Evolutionary conservation across 2,888 invertebrate genomes (phyloP).

Genomic region (Brachylomia viminalis): DNA sequence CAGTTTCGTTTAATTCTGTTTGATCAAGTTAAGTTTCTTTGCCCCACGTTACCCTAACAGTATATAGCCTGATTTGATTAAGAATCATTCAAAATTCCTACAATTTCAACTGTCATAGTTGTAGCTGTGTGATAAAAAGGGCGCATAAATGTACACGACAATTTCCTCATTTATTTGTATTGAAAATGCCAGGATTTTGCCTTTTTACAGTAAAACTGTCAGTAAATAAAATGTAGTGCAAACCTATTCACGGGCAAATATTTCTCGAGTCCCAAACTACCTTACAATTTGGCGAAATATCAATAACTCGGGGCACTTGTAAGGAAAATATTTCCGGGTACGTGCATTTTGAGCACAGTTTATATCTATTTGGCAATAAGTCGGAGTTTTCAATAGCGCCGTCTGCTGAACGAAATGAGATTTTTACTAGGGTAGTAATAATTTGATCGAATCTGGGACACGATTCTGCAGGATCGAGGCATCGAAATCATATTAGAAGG

Average conservation of each 20-base stretch:
- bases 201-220: conserved; percentile 36
- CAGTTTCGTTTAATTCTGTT: not conserved
- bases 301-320: conserved; percentile 67
- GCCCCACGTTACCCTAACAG: fast-evolving
- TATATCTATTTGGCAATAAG: conserved; percentile 79
- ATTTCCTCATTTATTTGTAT: conserved; percentile 12
- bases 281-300: conserved; percentile 67
- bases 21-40: not conserved
- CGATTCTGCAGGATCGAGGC: conserved; percentile 60
- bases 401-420: conserved; percentile 76
- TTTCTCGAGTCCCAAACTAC: conserved; percentile 50
- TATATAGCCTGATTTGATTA: not conserved
- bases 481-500: conserved; percentile 70
- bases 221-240: conserved; percentile 38
- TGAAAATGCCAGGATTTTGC: conserved; percentile 22
- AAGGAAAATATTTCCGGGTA: conserved; percentile 69
- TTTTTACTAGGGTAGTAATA: conserved; percentile 79
- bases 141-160: not conserved
- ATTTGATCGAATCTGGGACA: conserved; percentile 74
- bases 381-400: conserved; percentile 76
- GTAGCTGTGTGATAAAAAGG: not conserved
- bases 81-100: not conserved
- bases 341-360: conserved; percentile 73
- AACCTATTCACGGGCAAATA: conserved; percentile 41
- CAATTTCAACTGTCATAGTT: not conserved